Percentiles rank a stretch among this genome's conserved stretches.
Evolutionary conservation across 2,797 vertebrate species (phyloP).

Genomic region (Morus bassanus): DNA sequence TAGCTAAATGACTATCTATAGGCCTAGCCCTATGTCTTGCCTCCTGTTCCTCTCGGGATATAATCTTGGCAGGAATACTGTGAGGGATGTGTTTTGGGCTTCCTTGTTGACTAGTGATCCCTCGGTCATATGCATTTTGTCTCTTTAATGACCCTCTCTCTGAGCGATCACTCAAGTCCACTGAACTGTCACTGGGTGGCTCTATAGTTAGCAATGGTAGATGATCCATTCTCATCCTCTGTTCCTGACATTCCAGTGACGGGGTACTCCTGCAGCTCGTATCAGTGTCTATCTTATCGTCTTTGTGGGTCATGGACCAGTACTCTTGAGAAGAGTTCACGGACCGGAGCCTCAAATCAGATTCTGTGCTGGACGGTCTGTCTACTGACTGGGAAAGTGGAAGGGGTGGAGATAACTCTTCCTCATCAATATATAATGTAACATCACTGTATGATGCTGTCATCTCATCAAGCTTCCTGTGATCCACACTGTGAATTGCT

Average conservation of each 20-base stretch:
- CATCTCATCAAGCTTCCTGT: conserved; percentile 91
- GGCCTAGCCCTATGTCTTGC: conserved; percentile 84
- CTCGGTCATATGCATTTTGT: conserved; percentile 84
- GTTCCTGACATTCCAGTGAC: conserved; percentile 89
- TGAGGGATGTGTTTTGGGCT: conserved; percentile 90
- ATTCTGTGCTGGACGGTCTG: conserved; percentile 86
- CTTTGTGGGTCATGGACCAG: conserved; percentile 91
- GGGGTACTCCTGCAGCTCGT: conserved; percentile 93
- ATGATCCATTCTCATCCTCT: conserved; percentile 87
- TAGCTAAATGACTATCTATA: conserved; percentile 89
- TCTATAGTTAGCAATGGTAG: conserved; percentile 92
- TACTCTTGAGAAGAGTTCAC: conserved; percentile 88
- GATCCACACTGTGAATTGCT: conserved; percentile 76
- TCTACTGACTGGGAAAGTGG: conserved; percentile 85
- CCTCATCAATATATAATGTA: conserved; percentile 95
- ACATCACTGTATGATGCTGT: conserved; percentile 95
- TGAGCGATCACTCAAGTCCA: conserved; percentile 92
- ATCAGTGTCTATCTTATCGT: conserved; percentile 90
- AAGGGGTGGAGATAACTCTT: conserved; percentile 92
- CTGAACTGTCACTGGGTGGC: conserved; percentile 94
- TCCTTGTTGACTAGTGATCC: conserved; percentile 82
- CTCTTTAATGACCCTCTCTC: conserved; percentile 90
- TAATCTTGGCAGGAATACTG: conserved; percentile 80
- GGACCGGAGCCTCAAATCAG: conserved; percentile 84
- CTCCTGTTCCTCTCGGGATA: conserved; percentile 86